Conservation (phyloP, 2,113 vertebrate genomes). For the Columba janthina region DNA sequence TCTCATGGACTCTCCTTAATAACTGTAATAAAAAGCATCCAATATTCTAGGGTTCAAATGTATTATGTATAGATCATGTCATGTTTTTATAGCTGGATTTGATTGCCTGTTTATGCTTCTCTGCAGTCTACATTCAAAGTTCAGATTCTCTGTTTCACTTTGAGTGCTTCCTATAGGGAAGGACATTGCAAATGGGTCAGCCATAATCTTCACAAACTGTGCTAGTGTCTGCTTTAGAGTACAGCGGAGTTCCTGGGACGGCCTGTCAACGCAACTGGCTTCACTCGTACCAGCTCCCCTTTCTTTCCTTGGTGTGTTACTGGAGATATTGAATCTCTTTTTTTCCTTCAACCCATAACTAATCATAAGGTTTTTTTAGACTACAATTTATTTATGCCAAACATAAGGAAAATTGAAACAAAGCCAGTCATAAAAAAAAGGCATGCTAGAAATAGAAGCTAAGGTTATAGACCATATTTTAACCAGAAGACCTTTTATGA, state of each 20-base stretch:
- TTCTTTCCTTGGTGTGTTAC: not conserved
- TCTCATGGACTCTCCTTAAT: constrained; percentile 44
- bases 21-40: constrained; percentile 53
- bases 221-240: not conserved
- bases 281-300: not conserved
- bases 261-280: not conserved
- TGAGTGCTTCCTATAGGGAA: constrained; percentile 32
- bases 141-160: constrained; percentile 30
- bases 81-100: constrained; percentile 61
- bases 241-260: not conserved
- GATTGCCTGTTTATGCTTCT: constrained; percentile 44
- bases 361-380: not conserved
- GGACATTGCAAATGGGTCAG: not conserved
- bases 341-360: not conserved
- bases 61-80: not conserved
- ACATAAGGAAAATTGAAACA: not conserved
- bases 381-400: not conserved
- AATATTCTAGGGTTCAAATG: constrained; percentile 11
- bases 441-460: not conserved
- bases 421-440: not conserved
- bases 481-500: not conserved
- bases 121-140: constrained; percentile 12
- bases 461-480: not conserved
- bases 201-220: not conserved
- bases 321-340: constrained; percentile 14